Evolutionary conservation across 2,113 vertebrate species (phyloP), one percentile per base, ranked within the genome.

Genomic region (Pseudolaguvia tuberculata): DNA sequence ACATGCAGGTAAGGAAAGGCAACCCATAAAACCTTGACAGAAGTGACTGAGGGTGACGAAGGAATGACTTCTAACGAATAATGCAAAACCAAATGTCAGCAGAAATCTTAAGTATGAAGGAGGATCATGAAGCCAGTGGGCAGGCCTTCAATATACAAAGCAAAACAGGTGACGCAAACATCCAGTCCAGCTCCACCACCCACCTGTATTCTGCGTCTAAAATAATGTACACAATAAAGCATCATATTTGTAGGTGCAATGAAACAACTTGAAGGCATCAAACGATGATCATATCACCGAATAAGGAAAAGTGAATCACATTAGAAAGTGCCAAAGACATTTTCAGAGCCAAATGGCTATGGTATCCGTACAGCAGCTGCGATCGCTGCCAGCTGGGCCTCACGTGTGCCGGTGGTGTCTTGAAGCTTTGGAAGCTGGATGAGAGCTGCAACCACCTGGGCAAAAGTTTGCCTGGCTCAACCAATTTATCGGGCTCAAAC

Each of bases 331-430:
- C 20, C 65, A 29, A 73, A 59, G 39, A 53, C 65, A 67, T 68
- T 57, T 72, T 51, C 42, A 35, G 39, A 73, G 80, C 73, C 80
- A 81, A 67, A 72, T 69, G 57, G 56, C 69, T 79, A 79, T 39
- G 70, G 66, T 51, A 57, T 70, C 67, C 21, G 27, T 56, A 65
- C 62, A 70, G 58, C 59, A 72, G 76, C 78, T 74, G 67, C 65
- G 48, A 80, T 68, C 72, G 29, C 75, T 78, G 65, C 72, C 81
- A 82, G 79, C 78, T 80, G 78, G 50, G 76, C 62, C 58, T 68
- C 52, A 75, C 55, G 23, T 78, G 59, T 20, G 50, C 35, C 39
- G 66, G 17, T 29, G 31, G 35, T 63, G 53, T 17, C 20, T 58
- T n/a, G 55, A 47, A 35, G 61, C 47, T 69, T 66, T 76, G 69